Evolutionary conservation across 1,140 invertebrate genomes (phyloP).

Genomic region (Bathynomus jamesi): DNA sequence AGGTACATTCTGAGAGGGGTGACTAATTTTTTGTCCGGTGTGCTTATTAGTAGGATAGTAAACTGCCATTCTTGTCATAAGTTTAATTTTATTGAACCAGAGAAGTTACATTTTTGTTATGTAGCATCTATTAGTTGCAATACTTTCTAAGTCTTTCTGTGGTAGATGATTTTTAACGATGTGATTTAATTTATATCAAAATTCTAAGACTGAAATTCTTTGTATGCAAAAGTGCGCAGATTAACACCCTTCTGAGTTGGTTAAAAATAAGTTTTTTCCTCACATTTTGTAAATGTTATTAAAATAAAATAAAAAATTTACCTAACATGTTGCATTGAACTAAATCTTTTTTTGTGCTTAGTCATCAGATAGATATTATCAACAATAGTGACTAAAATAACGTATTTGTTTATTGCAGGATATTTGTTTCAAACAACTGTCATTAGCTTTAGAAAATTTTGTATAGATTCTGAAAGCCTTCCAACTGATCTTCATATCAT

Average conservation of each 20-base stretch:
- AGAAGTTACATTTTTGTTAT: no score
- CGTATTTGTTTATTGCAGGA: slow-evolving; percentile 44
- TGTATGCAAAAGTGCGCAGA: background rate
- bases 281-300: slow-evolving; percentile 13
- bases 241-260: background rate
- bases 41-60: no score
- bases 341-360: slow-evolving; percentile 9
- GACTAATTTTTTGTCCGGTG: no score
- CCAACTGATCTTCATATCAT: slow-evolving; percentile 87
- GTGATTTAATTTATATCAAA: no score
- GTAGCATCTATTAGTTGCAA: no score
- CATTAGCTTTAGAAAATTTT: slow-evolving; percentile 79
- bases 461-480: slow-evolving; percentile 70
- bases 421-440: slow-evolving; percentile 79
- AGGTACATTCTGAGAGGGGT: no score
- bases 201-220: background rate
- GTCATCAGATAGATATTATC: no score
- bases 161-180: no score
- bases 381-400: slow-evolving; percentile 1
- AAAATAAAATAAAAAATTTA: background rate
- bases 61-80: no score
- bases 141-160: no score
- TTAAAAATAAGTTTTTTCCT: no score
- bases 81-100: no score
- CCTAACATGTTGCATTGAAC: background rate